Percentiles rank a stretch among this genome's conserved stretches.
phyloP scores from a whole-genome alignment of 1,140 invertebrate species.

The Drosophila setifemur region DNA sequence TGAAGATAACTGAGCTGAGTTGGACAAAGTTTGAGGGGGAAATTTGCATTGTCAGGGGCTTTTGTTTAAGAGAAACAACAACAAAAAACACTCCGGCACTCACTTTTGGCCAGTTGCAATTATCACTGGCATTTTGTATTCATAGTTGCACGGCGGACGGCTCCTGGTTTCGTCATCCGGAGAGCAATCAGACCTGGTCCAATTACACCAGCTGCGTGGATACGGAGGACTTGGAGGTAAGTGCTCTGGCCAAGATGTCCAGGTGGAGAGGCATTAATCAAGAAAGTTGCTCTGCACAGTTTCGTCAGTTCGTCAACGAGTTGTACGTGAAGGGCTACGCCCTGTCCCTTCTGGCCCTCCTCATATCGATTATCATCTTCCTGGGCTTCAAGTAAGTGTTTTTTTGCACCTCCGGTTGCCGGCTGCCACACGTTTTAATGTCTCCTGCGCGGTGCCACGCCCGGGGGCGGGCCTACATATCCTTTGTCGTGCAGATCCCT shows the following conservation, averaged over 20 bases:
- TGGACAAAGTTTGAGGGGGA: background rate
- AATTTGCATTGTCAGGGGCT: background rate
- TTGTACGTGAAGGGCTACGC: slow-evolving; percentile 90
- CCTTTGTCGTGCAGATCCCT: slow-evolving; percentile 83
- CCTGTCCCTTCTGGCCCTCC: slow-evolving; percentile 88
- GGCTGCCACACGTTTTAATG: background rate
- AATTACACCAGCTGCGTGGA: slow-evolving; percentile 93
- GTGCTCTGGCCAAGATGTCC: slow-evolving; percentile 44
- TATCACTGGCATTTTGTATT: background rate
- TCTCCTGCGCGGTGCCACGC: too few relatives aligned
- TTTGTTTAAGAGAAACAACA: background rate
- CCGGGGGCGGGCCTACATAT: too few relatives aligned
- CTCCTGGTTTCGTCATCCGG: slow-evolving; percentile 83
- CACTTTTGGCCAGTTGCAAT: background rate
- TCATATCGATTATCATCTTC: slow-evolving; percentile 89
- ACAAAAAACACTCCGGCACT: background rate
- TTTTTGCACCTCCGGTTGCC: background rate
- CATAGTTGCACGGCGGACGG: slow-evolving; percentile 83
- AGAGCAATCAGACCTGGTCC: slow-evolving; percentile 86
- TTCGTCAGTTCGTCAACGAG: slow-evolving; percentile 86
- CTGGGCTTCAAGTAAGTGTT: slow-evolving; percentile 88
- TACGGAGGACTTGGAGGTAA: slow-evolving; percentile 86
- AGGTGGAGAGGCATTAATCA: slow-evolving; percentile 2
- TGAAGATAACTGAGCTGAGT: too few relatives aligned
- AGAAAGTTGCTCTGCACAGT: slow-evolving; percentile 83